phyloP scores from a whole-genome alignment of 2,888 invertebrate genomes.

The Steromphala cineraria region DNA sequence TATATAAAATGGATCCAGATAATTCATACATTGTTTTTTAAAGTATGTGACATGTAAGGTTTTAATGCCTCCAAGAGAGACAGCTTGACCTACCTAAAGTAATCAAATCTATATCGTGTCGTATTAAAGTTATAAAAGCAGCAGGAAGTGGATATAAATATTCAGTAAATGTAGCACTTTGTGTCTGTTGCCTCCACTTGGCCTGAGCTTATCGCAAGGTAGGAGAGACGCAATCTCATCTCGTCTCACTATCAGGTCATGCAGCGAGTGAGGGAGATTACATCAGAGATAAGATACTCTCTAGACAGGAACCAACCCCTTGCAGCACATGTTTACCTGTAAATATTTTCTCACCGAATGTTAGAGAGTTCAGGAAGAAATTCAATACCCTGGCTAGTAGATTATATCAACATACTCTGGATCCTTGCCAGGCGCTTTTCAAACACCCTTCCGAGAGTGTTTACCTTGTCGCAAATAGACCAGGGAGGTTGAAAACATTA shows the following conservation, averaged over 20 bases:
- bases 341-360: constrained; percentile 14
- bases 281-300: not conserved
- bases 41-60: no score
- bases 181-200: not conserved
- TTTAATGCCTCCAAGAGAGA: no score
- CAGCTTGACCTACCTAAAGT: no score
- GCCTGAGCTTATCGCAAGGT: not conserved
- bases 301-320: not conserved
- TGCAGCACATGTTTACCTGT: constrained; percentile 13
- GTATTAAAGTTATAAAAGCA: no score
- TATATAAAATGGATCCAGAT: no score
- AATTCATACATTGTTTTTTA: no score
- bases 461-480: constrained; percentile 1
- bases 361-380: constrained; percentile 11
- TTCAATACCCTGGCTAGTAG: not conserved
- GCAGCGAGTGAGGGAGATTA: not conserved
- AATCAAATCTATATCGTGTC: no score
- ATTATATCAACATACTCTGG: constrained; percentile 11
- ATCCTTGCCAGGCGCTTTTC: not conserved
- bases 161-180: no score
- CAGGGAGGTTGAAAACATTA: constrained; percentile 3
- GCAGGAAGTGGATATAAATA: no score
- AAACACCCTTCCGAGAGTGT: constrained; percentile 1
- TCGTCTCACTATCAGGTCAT: not conserved
- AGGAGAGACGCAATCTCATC: not conserved